These are phyloP conservation scores for Dendropsophus ebraccatus DNA, from an alignment of 2,113 vertebrate species.

Conservation along the genomic window DNA sequence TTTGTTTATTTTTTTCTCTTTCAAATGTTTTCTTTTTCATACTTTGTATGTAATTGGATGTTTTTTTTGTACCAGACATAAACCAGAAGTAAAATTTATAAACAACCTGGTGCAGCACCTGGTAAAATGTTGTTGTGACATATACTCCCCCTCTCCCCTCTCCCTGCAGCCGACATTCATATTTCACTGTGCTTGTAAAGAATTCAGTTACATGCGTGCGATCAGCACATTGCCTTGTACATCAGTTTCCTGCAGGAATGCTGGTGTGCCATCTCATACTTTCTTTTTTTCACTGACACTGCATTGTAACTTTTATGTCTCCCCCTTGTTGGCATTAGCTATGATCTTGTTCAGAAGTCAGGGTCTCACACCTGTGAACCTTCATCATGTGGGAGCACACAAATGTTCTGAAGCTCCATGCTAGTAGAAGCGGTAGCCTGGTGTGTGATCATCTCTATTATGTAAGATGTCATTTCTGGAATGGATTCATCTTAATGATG, in stretches of 20 bases:
- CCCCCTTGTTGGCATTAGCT: background rate
- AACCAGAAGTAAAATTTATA: background rate
- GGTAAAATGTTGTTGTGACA: conserved; percentile 1
- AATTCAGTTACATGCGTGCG: background rate
- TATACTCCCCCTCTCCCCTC: background rate
- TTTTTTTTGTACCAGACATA: background rate
- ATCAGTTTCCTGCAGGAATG: background rate
- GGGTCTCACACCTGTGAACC: conserved; percentile 31
- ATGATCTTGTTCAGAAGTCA: conserved; percentile 25
- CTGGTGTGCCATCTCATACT: background rate
- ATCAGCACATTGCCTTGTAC: conserved; percentile 14
- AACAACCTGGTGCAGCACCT: background rate
- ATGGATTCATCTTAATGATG: conserved; percentile 20
- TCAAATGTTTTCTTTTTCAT: background rate
- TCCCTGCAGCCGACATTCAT: background rate
- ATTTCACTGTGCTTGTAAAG: background rate
- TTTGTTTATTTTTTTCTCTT: background rate
- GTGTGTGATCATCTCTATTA: conserved; percentile 31
- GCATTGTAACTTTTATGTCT: background rate
- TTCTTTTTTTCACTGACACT: background rate
- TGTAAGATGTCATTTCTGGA: conserved; percentile 17
- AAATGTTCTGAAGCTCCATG: background rate
- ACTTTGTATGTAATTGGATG: background rate
- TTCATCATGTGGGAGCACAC: background rate
- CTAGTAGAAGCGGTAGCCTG: background rate